These are phyloP conservation scores for Emydocephalus ijimae DNA, from an alignment of 2,113 vertebrate genomes.

Conservation along the genomic window DNA sequence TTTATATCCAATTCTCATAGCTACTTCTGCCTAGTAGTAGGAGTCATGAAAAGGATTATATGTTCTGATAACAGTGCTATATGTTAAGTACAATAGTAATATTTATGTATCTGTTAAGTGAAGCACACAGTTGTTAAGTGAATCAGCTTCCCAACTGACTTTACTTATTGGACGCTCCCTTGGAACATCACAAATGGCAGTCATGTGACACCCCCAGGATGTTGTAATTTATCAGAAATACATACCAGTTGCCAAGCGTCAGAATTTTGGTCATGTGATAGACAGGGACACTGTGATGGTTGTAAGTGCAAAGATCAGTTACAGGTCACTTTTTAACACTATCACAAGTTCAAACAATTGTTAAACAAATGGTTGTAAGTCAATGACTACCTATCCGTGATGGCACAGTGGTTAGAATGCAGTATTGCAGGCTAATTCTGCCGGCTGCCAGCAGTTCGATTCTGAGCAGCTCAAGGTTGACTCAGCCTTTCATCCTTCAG, in stretches of 20 bases:
- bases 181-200: background rate
- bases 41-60: background rate
- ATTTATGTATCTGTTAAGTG: background rate
- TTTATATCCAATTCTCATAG: background rate
- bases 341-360: background rate
- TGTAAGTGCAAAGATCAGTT: background rate
- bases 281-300: background rate
- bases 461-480: background rate
- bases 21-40: too few relatives aligned
- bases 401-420: background rate
- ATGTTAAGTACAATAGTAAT: background rate
- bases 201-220: background rate
- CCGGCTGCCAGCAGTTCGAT: background rate
- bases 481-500: background rate
- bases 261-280: background rate
- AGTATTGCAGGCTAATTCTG: background rate
- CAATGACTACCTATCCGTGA: background rate
- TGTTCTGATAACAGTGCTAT: background rate
- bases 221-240: background rate
- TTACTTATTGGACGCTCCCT: background rate
- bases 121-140: background rate
- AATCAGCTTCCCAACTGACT: background rate
- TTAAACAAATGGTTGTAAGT: background rate
- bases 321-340: background rate
- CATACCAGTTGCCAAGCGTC: background rate